Evolutionary conservation across 1,140 invertebrate species (phyloP).

Genomic region (Neodiprion fabricii): DNA sequence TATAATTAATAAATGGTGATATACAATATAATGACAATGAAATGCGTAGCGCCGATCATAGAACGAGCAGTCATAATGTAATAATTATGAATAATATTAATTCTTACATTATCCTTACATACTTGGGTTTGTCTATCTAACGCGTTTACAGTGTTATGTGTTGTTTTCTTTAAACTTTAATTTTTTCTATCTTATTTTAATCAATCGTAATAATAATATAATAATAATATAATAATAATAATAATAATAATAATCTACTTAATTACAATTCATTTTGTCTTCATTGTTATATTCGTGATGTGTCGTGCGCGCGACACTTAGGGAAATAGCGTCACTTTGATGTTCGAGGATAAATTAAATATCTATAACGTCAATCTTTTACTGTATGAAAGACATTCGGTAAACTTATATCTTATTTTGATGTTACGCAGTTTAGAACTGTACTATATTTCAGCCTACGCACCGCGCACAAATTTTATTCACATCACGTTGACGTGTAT

Average conservation of each 20-base stretch:
- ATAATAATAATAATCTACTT: slow-evolving; percentile 55
- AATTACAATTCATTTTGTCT: slow-evolving; percentile 41
- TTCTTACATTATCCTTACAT: slow-evolving; percentile 47
- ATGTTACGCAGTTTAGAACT: not conserved
- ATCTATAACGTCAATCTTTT: not conserved
- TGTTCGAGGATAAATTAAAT: not conserved
- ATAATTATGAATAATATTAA: slow-evolving; percentile 56
- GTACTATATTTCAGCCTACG: not conserved
- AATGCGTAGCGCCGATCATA: slow-evolving; percentile 59
- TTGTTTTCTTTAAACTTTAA: slow-evolving; percentile 22
- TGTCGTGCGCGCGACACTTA: not conserved
- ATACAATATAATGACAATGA: slow-evolving; percentile 55
- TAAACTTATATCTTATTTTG: not conserved
- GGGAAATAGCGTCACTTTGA: not conserved
- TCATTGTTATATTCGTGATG: not conserved
- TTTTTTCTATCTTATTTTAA: slow-evolving; percentile 31
- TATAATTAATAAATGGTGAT: slow-evolving; percentile 60
- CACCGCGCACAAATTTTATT: not conserved
- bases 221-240: slow-evolving; percentile 49
- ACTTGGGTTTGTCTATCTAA: slow-evolving; percentile 54
- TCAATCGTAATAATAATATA: slow-evolving; percentile 37
- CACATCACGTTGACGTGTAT: not conserved
- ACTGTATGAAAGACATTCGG: not conserved
- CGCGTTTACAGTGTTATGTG: slow-evolving; percentile 51
- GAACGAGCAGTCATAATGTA: slow-evolving; percentile 56